Base-by-base conservation (phyloP, 2,113 vertebrate species). In the Onychostoma macrolepis region DNA sequence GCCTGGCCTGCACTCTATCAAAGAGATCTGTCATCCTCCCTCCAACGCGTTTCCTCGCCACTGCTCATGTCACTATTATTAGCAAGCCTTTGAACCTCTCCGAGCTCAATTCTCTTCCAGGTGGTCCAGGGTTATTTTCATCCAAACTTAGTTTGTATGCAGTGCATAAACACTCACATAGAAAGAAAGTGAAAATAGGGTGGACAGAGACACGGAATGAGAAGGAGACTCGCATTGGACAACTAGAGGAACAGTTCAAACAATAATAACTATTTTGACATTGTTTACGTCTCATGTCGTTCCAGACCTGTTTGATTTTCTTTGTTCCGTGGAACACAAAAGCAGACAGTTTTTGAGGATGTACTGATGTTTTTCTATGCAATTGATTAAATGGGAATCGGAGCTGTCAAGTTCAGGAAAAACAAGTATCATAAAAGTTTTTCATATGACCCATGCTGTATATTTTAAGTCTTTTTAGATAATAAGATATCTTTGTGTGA, bases 1-100 rank as follows among this genome's bases (percentile, higher is more conserved):
- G 84, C 82, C 82, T 91, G 90, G 91, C 87, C 95, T 95, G 95
- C 88, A 65, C 90, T 94, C 90, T 83, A 89, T 95, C 93, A 92
- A 6, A 85, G 78, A 84, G 86, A 84, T 84, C 82, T 90, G 91
- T 91, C 91, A 89, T 89, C 88, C 89, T 77, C 65, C 72, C 56
- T 80, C 80, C 76, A 58, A 87, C 77, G 26, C 53, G 61, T 87
- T 88, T 88, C 85, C 80, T 80, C 65, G 12, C 83, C 28, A 61
- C 69, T 30, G 83, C 85, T 89, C 88, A 80, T 85, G 83, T 61
- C 53, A 86, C 90, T 89, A 86, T 89, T 87, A 91, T 92, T 92
- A 89, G 90, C 69, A 86, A 85, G 82, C 53, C 88, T 92, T 91
- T 90, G 87, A 87, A 89, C 87, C 71, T 56, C 33, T 80, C 48